Evolutionary conservation across 2,888 invertebrate species (phyloP).

Genomic region (Andrena marginata): DNA sequence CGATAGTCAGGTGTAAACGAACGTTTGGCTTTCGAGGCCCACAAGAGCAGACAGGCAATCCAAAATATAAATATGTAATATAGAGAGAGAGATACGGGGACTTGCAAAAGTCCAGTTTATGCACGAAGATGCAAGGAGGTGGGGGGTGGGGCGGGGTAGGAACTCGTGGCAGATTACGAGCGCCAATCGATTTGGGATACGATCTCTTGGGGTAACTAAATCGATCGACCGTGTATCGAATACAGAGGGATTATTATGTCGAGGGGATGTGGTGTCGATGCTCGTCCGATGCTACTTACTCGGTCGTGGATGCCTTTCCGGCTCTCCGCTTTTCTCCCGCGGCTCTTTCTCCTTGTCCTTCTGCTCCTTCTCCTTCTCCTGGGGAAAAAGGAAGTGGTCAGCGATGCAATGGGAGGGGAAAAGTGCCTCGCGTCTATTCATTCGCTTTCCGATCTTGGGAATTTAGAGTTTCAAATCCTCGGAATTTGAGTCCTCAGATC

Average conservation of each 20-base stretch:
- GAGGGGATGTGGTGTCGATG: conserved; percentile 18
- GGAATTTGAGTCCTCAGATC: no score
- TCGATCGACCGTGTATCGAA: conserved; percentile 50
- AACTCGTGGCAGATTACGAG: conserved; percentile 63
- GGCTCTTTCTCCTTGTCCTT: conserved; percentile 81
- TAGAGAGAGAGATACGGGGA: conserved; percentile 37
- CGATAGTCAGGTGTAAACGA: conserved; percentile 58
- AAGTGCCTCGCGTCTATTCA: no score
- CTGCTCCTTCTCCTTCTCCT: conserved; percentile 82
- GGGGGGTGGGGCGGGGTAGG: no score
- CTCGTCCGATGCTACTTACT: conserved; percentile 79
- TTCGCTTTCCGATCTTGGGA: no score
- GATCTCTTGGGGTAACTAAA: conserved; percentile 57
- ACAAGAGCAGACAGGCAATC: conserved; percentile 75
- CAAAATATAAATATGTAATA: conserved; percentile 28
- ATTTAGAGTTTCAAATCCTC: no score
- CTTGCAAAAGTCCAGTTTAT: conserved; percentile 67
- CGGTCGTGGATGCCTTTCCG: conserved; percentile 84
- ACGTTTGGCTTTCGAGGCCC: conserved; percentile 67
- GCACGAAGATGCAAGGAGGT: conserved; percentile 79
- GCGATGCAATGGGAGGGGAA: not conserved
- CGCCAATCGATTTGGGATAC: conserved; percentile 58
- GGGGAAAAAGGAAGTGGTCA: conserved; percentile 34
- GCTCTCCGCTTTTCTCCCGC: conserved; percentile 80
- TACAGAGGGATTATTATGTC: conserved; percentile 30